phyloP scores from a whole-genome alignment of 2,113 vertebrate species.

The Ascaphus truei region DNA sequence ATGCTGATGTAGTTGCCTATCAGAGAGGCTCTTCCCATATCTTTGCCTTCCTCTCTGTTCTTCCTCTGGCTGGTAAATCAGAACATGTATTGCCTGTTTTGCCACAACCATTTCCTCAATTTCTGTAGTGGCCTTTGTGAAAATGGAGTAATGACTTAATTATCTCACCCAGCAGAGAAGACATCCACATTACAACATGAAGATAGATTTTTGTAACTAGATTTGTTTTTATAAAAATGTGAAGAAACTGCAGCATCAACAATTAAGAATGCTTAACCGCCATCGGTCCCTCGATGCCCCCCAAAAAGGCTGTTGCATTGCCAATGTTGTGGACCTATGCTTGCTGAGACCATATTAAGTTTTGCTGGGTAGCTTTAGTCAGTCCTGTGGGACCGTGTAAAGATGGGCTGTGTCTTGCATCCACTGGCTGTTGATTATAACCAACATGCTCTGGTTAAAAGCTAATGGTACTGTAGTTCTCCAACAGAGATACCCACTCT shows the following conservation, averaged over 20 bases:
- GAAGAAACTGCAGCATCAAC: too few species aligned
- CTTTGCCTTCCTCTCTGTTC: conserved; percentile 36
- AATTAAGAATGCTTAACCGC: not conserved
- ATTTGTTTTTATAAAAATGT: not conserved
- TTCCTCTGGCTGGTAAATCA: not conserved
- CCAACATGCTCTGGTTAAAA: too few species aligned
- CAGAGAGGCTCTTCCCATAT: conserved; percentile 32
- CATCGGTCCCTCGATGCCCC: not conserved
- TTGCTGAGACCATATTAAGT: not conserved
- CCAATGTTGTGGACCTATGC: not conserved
- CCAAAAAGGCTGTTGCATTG: not conserved
- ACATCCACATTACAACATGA: not conserved
- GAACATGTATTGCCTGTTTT: not conserved
- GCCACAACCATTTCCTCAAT: not conserved
- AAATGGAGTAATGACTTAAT: not conserved
- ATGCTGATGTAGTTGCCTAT: conserved; percentile 43
- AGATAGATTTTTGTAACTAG: not conserved
- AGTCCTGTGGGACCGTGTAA: too few species aligned
- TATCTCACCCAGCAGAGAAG: not conserved
- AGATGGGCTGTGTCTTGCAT: too few species aligned
- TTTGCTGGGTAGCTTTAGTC: too few species aligned
- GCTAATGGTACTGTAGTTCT: too few species aligned
- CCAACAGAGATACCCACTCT: too few species aligned
- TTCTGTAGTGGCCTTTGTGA: not conserved
- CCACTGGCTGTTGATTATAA: too few species aligned